Percentiles rank a stretch among this genome's conserved stretches.
phyloP scores from a whole-genome alignment of 2,888 invertebrate genomes.

The Orthosia cruda region DNA sequence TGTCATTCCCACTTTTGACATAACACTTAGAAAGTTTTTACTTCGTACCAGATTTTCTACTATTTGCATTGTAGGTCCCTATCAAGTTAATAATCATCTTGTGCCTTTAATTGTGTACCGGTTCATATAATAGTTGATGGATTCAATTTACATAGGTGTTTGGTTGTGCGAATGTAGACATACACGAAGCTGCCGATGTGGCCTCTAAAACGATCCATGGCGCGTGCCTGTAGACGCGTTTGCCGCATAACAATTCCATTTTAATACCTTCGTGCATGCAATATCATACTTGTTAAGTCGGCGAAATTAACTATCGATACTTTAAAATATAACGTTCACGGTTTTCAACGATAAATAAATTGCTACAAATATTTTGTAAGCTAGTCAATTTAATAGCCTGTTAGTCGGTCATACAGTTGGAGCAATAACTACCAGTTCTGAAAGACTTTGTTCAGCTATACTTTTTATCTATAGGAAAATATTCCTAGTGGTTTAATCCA shows the following conservation, averaged over 20 bases:
- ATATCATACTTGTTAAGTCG: slow-evolving; percentile 70
- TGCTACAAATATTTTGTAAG: slow-evolving; percentile 51
- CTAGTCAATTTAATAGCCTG: slow-evolving; percentile 25
- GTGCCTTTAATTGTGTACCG: slow-evolving; percentile 31
- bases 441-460: slow-evolving; percentile 2
- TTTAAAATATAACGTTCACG: slow-evolving; percentile 42
- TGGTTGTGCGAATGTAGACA: slow-evolving; percentile 68
- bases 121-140: slow-evolving; percentile 52
- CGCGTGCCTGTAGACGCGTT: slow-evolving; percentile 83
- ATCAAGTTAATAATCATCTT: slow-evolving; percentile 18
- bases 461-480: slow-evolving; percentile 26
- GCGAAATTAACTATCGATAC: slow-evolving; percentile 58
- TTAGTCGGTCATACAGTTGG: slow-evolving; percentile 7
- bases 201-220: slow-evolving; percentile 77
- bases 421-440: not conserved
- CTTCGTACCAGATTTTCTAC: slow-evolving; percentile 3
- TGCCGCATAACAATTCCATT: slow-evolving; percentile 83
- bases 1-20: slow-evolving; percentile 40
- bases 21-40: slow-evolving; percentile 49
- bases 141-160: slow-evolving; percentile 67
- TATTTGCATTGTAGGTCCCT: slow-evolving; percentile 3
- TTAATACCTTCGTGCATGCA: slow-evolving; percentile 70
- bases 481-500: slow-evolving; percentile 25
- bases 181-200: slow-evolving; percentile 71
- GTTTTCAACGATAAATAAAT: slow-evolving; percentile 44